Conservation (phyloP, 2,113 vertebrate species). For the zebrafish (Danio rerio) region GRCz12tu NC_133196.1:30560001-30560500, state of each 20-base stretch:
- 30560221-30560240: neutral
- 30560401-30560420: conserved; percentile 57
- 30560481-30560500: neutral
- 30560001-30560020: conserved; percentile 62
- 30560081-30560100: conserved; percentile 77
- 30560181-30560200: neutral
- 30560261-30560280: neutral
- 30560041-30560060: conserved; percentile 88
- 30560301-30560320: too few species aligned
- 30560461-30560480: conserved; percentile 10
- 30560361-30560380: conserved; percentile 91
- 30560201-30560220: neutral
- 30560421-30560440: conserved; percentile 52
- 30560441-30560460: conserved; percentile 48
- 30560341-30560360: conserved; percentile 85
- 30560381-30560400: conserved; percentile 85
- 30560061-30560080: conserved; percentile 86
- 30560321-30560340: conserved; percentile 80
- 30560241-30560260: neutral
- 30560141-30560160: neutral
- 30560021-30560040: conserved; percentile 91
- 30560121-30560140: conserved; percentile 80
- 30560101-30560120: conserved; percentile 80
- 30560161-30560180: neutral
- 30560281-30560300: neutral